Percentiles rank a stretch among this genome's conserved stretches.
Evolutionary conservation across 2,797 vertebrate species (phyloP).

Genomic region (Philypnodon macrostomus): DNA sequence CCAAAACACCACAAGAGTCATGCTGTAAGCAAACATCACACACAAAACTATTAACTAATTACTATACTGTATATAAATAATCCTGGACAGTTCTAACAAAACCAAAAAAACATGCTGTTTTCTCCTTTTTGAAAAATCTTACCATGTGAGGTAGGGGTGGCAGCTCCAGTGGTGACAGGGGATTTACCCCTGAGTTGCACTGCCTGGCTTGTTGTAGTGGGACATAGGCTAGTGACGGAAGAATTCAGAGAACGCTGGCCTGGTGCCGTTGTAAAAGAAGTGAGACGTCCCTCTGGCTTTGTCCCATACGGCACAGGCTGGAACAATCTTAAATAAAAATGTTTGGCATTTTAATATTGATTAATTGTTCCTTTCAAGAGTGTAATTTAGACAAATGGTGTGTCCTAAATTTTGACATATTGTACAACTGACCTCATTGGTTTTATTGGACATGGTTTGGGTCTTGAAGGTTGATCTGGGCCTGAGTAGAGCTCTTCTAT

Average conservation of each 20-base stretch:
- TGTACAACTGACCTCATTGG: conserved; percentile 82
- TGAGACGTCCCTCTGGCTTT: conserved; percentile 88
- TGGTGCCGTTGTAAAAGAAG: conserved; percentile 71
- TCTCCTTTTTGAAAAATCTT: conserved; percentile 42
- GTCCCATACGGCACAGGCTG: conserved; percentile 90
- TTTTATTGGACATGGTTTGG: conserved; percentile 86
- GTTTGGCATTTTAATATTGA: no score
- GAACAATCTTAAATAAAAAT: conserved; percentile 78
- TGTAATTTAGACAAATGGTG: neutral
- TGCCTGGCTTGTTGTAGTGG: conserved; percentile 64
- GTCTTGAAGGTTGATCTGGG: conserved; percentile 76
- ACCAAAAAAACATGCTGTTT: no score
- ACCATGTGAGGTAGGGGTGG: conserved; percentile 81
- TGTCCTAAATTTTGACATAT: neutral
- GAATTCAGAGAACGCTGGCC: conserved; percentile 59
- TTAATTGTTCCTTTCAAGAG: neutral
- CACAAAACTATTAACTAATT: no score
- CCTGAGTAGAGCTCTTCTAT: conserved; percentile 89
- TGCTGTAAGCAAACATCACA: no score
- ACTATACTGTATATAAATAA: no score
- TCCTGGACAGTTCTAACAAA: no score
- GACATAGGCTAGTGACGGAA: conserved; percentile 53
- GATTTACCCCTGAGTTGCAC: conserved; percentile 76
- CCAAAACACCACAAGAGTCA: no score
- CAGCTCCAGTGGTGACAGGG: conserved; percentile 70